Evolutionary conservation across 64 coral and sea anemone genomes (phyloP).

Genomic region (Montipora sp.): DNA sequence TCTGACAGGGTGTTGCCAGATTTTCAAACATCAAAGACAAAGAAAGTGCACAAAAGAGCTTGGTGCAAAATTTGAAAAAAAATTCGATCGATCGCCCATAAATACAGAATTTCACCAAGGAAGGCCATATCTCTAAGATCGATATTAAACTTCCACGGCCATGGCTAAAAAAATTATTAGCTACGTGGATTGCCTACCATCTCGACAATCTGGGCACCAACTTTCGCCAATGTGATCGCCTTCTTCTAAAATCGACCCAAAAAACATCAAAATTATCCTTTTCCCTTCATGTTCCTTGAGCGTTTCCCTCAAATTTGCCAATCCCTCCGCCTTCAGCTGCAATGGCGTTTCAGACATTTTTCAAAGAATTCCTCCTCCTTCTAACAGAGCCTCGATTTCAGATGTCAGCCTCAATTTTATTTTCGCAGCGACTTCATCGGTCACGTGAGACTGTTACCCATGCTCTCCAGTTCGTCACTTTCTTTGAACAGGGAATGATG

Average conservation of each 20-base stretch:
- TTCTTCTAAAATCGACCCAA: conserved; percentile 58
- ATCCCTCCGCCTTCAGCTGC: conserved; percentile 60
- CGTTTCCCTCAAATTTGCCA: conserved; percentile 2
- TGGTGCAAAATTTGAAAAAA: too few relatives aligned
- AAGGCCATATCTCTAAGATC: background rate
- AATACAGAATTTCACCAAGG: background rate
- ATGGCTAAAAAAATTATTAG: too few relatives aligned
- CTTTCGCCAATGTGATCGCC: conserved; percentile 55
- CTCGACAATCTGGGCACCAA: conserved; percentile 80
- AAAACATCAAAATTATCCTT: conserved; percentile 66
- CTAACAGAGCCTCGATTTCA: background rate
- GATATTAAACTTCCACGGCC: too few relatives aligned
- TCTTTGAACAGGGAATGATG: background rate
- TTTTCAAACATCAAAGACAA: too few relatives aligned
- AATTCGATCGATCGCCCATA: background rate
- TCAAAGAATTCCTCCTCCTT: background rate
- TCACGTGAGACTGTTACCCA: background rate
- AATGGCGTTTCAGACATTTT: conserved; percentile 43
- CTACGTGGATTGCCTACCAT: conserved; percentile 33
- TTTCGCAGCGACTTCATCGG: background rate
- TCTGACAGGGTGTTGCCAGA: too few relatives aligned
- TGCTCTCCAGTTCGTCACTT: too few relatives aligned
- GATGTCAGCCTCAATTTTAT: background rate
- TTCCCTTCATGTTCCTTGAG: conserved; percentile 49
- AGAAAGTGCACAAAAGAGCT: too few relatives aligned